Base-by-base conservation (phyloP, 2,888 invertebrate species). In the Drosophila emarginata region DNA sequence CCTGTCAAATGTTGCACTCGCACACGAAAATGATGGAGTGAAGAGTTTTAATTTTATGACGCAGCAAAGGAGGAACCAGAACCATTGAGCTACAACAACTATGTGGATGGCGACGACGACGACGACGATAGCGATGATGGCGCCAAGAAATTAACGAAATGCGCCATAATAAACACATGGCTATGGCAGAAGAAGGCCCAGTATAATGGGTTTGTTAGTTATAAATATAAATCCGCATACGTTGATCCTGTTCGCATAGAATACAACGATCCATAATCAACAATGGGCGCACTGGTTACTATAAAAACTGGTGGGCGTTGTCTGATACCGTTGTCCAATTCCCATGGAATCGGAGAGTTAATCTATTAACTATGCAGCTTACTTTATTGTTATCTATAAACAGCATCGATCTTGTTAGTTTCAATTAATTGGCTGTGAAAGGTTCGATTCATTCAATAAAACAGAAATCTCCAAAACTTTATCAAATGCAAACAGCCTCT, bases 31-130 rank as follows among this genome's bases (percentile, higher is more conserved):
- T 89, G 90, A 89, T 89, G 86, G 89, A 89, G 89, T 88, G 89
- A 89, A 87, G 87, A 85, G 88, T 85, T 89, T 90, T 89, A 80
- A 80, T 85, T 89, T 89, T 90, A 89, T 90, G 89, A 89, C 89
- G 87, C 87, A 82, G 90, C 88, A 87, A 81, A 82, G 83, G 58
- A 58, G 57, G 53, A 64, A 9, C n/a, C 50, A 18, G 53, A 64
- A n/a, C 32, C 50, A 18, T 58, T 61, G 54, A 62, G 58, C 60
- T 60, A 68, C 58, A 57, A 57, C 53, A 64, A 53, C 76, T 70
- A 70, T 68, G 63, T 60, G 32, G 53, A 50, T 23, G 39, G 14
- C 59, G 9, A 40, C 15, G 6, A 40, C 15, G 40, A 45, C 14
- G 45, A 62, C 14, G 9, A 4, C 6, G 50, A 50, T 63, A 75